phyloP scores from a whole-genome alignment of 2,797 vertebrate species.

The Pantherophis alleghaniensis region DNA sequence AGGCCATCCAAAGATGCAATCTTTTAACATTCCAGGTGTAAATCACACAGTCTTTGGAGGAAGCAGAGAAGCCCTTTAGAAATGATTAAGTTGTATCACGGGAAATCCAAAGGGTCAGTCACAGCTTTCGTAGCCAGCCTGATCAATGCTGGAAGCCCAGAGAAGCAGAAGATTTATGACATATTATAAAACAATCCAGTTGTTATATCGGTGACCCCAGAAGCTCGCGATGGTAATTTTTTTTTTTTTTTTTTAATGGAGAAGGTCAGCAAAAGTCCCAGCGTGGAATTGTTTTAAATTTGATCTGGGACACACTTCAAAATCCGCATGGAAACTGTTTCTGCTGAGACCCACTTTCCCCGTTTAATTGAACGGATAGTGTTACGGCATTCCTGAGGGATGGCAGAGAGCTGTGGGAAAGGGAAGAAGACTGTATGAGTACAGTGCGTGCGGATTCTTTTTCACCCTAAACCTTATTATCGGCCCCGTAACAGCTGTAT shows the following conservation, averaged over 20 bases:
- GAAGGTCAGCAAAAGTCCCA: not conserved
- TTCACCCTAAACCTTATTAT: not conserved
- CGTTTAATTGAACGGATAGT: not conserved
- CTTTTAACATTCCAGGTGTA: not conserved
- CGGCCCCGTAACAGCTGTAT: conserved; percentile 51
- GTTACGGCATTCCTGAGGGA: conserved; percentile 38
- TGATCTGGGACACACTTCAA: conserved; percentile 27
- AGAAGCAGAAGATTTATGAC: conserved; percentile 41
- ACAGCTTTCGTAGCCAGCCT: not conserved
- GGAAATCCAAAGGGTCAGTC: not conserved
- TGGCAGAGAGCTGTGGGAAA: conserved; percentile 39
- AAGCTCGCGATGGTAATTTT: not conserved
- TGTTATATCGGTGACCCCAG: not conserved
- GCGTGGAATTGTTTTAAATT: conserved; percentile 33
- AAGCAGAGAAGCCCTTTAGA: rapidly evolving
- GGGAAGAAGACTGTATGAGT: conserved; percentile 9
- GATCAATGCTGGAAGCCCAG: conserved; percentile 1
- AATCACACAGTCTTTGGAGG: rapidly evolving
- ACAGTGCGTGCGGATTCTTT: not conserved
- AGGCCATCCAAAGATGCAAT: not conserved
- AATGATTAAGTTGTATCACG: not conserved
- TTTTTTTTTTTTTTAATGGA: not conserved
- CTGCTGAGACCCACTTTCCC: conserved; percentile 19
- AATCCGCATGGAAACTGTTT: conserved; percentile 7
- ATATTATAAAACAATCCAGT: conserved; percentile 15